Conservation (phyloP, 2,113 vertebrate genomes). For the Haemorhous mexicanus region DNA sequence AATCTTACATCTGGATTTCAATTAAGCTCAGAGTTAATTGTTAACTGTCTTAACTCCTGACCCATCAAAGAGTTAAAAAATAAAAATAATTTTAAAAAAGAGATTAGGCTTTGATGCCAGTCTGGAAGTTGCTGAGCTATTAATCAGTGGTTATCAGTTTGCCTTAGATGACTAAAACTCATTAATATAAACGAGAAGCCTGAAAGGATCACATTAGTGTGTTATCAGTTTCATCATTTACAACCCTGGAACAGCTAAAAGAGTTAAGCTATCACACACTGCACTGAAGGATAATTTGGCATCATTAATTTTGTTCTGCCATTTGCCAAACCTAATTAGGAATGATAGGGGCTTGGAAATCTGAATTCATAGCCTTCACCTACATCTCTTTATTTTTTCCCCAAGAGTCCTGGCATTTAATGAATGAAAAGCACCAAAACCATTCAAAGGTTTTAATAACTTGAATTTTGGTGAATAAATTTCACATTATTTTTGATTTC, state of each 20-base stretch:
- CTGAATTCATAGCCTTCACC: background rate
- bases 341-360: conserved; percentile 9
- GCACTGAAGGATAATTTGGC: conserved; percentile 42
- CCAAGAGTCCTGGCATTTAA: background rate
- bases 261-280: conserved; percentile 24
- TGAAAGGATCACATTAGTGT: conserved; percentile 68
- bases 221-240: conserved; percentile 65
- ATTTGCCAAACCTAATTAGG: conserved; percentile 51
- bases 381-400: background rate
- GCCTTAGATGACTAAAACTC: conserved; percentile 67
- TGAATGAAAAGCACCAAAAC: conserved; percentile 20
- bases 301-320: conserved; percentile 59
- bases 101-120: conserved; percentile 56
- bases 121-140: conserved; percentile 63
- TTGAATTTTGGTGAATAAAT: background rate
- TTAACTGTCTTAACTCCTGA: conserved; percentile 59
- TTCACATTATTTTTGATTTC: background rate
- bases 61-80: conserved; percentile 43
- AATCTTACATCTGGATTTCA: conserved; percentile 66
- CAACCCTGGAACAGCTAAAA: conserved; percentile 48
- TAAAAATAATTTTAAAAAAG: background rate
- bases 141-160: conserved; percentile 74
- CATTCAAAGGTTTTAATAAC: conserved; percentile 7
- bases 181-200: conserved; percentile 75
- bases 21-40: conserved; percentile 69